Evolutionary conservation across 2,113 vertebrate species (phyloP), one percentile per base, ranked within the genome.

Genomic region (Noturus placidus): DNA sequence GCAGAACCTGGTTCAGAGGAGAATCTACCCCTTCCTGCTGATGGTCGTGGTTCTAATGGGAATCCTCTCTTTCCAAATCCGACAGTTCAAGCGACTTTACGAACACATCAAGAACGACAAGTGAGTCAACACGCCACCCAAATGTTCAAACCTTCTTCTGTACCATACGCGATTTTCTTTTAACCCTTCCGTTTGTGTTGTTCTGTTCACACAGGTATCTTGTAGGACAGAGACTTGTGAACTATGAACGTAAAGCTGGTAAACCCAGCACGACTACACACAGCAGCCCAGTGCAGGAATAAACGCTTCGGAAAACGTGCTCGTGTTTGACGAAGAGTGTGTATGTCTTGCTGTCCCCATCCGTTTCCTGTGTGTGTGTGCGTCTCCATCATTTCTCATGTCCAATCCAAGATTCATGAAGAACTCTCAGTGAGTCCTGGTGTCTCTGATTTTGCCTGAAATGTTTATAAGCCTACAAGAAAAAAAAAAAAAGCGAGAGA

Each of bases 71-170:
- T 99, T 99, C 94, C 98, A 99, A 95, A 97, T 99, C 88, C 97
- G 98, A 91, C 98, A 99, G 92, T 99, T 99, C 92, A 99, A 98
- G 96, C 98, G 98, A 92, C 98, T 99, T 94, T 99, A 99, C 91
- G 98, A 99, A 91, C 98, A 99, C 93, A 99, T 99, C 94, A 99
- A 99, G 94, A 99, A 99, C 30, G 98, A 99, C 95, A 99, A 99
- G 98, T 99, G 96, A 94, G 83, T 82, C 8, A 33, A 50, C n/a
- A 10, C 1, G 22, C 38, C 38, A 27, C 22, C 33, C 56, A 35
- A 83, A 27, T 7, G 54, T 80, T 27, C 4, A n/a, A 13, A 3
- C 27, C 20, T 56, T 20, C 30, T 22, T 20, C 30, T 22, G 30
- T 20, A 3, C 19, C n/a, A n/a, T n/a, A n/a, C n/a, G n/a, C n/a